Base-by-base conservation (phyloP, 2,113 vertebrate genomes). In the Tetraodon nigroviridis region DNA sequence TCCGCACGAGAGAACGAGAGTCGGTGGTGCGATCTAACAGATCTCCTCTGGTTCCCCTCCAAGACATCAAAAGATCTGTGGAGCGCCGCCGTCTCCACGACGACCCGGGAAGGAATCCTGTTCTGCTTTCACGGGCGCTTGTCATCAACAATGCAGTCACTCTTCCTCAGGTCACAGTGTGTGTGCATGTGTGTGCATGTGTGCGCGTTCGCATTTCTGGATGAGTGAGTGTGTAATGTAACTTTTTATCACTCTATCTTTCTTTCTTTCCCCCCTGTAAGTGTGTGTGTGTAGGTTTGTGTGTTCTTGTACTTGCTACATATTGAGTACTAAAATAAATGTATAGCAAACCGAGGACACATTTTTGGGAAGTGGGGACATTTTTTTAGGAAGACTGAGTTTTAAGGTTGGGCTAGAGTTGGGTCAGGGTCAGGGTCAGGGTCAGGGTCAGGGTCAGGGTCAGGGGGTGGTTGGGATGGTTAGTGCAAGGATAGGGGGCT, bases 21-120 rank as follows among this genome's bases (percentile, higher is more conserved):
- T 37, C 10, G 32, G 16, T 17, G 44, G 44, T 17, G 44, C 44
- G 5, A 75, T 54, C 75, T 81, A 75, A 67, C 73, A 70, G 59
- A 81, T 80, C 76, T 62, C 80, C 82, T 78, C 76, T 81, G 69
- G 78, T 71, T 83, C 76, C 71, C 74, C 49, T 69, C 71, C 68
- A 69, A 71, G 59, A 81, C 73, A 82, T 87, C 75, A 89, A 87
- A 87, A 72, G 52, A 27, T 67, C 78, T 78, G 76, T 64, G 75
- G 21, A 61, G 18, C 57, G 32, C 40, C 16, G 51, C 71, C 64
- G 75, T 85, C 78, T 64, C 79, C 81, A 86, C 62, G 75, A 84
- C 82, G 80, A 81, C 82, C 80, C 64, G 83, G 84, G 76, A 75
- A 78, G 81, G 76, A 82, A 81, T 78, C 71, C 67, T 42, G 76